Evolutionary conservation across 2,888 invertebrate species (phyloP).

Genomic region (Arge pagana): DNA sequence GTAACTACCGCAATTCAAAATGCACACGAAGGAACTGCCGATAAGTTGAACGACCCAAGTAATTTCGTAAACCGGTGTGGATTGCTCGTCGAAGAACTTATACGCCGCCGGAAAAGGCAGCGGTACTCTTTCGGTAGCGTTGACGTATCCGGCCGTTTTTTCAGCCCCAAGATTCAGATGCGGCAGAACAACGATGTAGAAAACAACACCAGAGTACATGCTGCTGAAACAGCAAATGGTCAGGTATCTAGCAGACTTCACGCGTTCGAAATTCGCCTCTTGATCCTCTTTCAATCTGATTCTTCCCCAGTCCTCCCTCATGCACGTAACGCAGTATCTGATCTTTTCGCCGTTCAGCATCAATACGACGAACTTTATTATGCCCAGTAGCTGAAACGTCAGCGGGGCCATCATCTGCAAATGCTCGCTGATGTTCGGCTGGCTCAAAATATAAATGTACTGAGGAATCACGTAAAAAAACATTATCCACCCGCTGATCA

Average conservation of each 20-base stretch:
- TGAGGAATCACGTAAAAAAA: slow-evolving; percentile 35
- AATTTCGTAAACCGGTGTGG: slow-evolving; percentile 35
- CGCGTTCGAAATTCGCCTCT: slow-evolving; percentile 31
- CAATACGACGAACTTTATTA: slow-evolving; percentile 38
- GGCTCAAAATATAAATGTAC: slow-evolving; percentile 33
- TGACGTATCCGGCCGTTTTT: slow-evolving; percentile 27
- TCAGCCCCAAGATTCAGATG: slow-evolving; percentile 27
- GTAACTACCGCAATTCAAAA: no score
- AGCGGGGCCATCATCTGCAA: slow-evolving; percentile 40
- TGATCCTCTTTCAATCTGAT: slow-evolving; percentile 24
- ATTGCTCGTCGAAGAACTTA: slow-evolving; percentile 30
- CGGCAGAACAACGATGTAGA: slow-evolving; percentile 32
- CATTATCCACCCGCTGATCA: slow-evolving; percentile 36
- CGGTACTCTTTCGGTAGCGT: no score
- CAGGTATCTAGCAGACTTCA: slow-evolving; percentile 30
- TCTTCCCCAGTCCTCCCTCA: slow-evolving; percentile 33
- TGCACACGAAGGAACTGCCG: slow-evolving; percentile 31
- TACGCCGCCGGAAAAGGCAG: no score
- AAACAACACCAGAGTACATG: slow-evolving; percentile 29
- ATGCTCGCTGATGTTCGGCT: slow-evolving; percentile 28
- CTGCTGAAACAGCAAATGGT: slow-evolving; percentile 29
- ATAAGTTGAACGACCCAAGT: slow-evolving; percentile 30
- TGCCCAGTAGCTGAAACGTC: slow-evolving; percentile 40
- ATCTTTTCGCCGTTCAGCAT: slow-evolving; percentile 27
- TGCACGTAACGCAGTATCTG: slow-evolving; percentile 28